Evolutionary conservation across 2,888 invertebrate genomes (phyloP).

Genomic region (Drosophila leonis): DNA sequence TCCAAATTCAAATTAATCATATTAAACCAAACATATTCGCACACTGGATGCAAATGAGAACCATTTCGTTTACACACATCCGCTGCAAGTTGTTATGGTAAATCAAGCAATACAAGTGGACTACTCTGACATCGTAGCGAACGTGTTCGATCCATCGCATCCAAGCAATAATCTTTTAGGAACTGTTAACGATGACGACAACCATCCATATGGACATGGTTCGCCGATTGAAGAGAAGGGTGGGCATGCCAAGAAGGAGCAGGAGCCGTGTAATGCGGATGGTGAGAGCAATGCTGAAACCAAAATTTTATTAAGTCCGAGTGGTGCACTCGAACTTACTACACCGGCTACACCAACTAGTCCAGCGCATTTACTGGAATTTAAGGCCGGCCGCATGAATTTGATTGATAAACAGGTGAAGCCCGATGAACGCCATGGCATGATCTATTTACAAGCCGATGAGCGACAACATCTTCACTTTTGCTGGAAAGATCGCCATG

Average conservation of each 20-base stretch:
- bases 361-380: constrained; percentile 92
- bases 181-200: background rate
- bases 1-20: constrained; percentile 13
- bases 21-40: background rate
- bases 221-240: too few species aligned
- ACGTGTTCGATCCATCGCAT: background rate
- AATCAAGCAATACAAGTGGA: background rate
- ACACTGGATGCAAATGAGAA: constrained; percentile 19
- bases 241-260: background rate
- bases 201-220: background rate
- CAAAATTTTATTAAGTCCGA: background rate
- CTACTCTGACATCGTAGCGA: background rate
- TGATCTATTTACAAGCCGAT: constrained; percentile 97
- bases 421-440: constrained; percentile 97
- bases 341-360: background rate
- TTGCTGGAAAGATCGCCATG: constrained; percentile 98
- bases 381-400: constrained; percentile 98
- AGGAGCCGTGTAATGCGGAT: background rate
- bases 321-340: accelerated
- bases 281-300: background rate
- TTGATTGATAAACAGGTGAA: constrained; percentile 94
- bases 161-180: background rate
- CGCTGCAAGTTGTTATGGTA: background rate
- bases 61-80: background rate
- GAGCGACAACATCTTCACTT: constrained; percentile 98